These are phyloP conservation scores for Clinocottus analis DNA, from an alignment of 2,113 vertebrate species.

Conservation along the genomic window DNA sequence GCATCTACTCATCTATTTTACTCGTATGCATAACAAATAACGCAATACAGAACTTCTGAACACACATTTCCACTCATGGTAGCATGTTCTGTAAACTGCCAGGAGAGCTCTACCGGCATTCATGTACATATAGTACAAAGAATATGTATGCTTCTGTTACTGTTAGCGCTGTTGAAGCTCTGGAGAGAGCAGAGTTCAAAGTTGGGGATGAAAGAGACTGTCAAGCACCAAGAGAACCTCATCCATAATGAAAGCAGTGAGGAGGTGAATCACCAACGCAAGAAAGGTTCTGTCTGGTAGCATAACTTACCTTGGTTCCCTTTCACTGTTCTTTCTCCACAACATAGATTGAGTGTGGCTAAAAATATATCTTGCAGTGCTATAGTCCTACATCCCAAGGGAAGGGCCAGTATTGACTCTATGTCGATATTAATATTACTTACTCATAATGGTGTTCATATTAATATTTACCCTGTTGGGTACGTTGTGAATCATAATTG, in stretches of 20 bases:
- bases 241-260: constrained; percentile 67
- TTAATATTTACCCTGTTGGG: background rate
- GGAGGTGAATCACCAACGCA: constrained; percentile 52
- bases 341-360: background rate
- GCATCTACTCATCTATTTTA: constrained; percentile 66
- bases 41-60: constrained; percentile 64
- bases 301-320: constrained; percentile 13
- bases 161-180: constrained; percentile 37
- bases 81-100: constrained; percentile 64
- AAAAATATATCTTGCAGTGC: background rate
- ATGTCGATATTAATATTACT: background rate
- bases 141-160: constrained; percentile 47
- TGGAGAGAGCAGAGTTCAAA: constrained; percentile 60
- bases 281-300: constrained; percentile 48
- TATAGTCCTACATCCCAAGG: background rate
- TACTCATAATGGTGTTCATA: background rate
- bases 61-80: constrained; percentile 63
- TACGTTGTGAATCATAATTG: background rate
- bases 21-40: constrained; percentile 69
- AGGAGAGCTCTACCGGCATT: constrained; percentile 28
- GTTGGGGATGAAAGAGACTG: constrained; percentile 65
- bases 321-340: constrained; percentile 28
- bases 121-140: constrained; percentile 12
- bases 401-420: background rate
- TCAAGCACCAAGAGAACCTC: constrained; percentile 59